Conservation (phyloP, 1,140 invertebrate genomes). For the Bombus impatiens region DNA sequence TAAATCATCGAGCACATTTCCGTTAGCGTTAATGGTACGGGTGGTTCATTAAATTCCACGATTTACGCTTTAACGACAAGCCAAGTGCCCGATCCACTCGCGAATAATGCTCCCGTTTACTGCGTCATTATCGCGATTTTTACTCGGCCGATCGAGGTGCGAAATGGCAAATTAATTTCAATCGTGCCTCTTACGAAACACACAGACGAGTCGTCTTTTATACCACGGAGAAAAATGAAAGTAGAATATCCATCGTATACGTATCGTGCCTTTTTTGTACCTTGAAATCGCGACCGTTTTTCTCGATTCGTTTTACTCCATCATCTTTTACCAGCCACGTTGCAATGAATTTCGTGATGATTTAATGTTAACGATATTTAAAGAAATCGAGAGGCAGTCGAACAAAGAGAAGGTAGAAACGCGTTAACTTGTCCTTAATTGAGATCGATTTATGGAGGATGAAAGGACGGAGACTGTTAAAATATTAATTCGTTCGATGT, state of each 20-base stretch:
- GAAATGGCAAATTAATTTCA: slow-evolving; percentile 61
- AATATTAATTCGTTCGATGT: slow-evolving; percentile 30
- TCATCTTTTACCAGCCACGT: neutral
- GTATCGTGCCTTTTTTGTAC: neutral
- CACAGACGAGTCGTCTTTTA: slow-evolving; percentile 3
- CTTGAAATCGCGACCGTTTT: neutral
- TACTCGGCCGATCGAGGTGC: slow-evolving; percentile 24
- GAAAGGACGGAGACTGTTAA: neutral
- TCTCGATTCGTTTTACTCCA: neutral
- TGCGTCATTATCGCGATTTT: slow-evolving; percentile 59
- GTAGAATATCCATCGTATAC: neutral
- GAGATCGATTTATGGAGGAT: slow-evolving; percentile 33
- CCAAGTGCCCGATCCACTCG: slow-evolving; percentile 18
- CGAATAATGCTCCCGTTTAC: slow-evolving; percentile 54
- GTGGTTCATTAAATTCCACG: slow-evolving; percentile 63
- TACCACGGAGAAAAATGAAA: slow-evolving; percentile 21
- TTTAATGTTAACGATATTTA: neutral
- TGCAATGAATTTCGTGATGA: neutral
- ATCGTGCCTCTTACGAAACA: slow-evolving; percentile 17
- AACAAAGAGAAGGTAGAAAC: too few species aligned
- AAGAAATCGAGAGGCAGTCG: neutral
- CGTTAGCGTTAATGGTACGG: slow-evolving; percentile 41
- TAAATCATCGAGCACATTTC: slow-evolving; percentile 60
- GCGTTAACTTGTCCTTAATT: slow-evolving; percentile 31
- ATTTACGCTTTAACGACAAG: slow-evolving; percentile 23